Evolutionary conservation across 37 sponge, comb jelly and placozoan species (phyloP), one percentile per base, ranked within the genome.

Genomic region (Diacarnus erythraeanus): DNA sequence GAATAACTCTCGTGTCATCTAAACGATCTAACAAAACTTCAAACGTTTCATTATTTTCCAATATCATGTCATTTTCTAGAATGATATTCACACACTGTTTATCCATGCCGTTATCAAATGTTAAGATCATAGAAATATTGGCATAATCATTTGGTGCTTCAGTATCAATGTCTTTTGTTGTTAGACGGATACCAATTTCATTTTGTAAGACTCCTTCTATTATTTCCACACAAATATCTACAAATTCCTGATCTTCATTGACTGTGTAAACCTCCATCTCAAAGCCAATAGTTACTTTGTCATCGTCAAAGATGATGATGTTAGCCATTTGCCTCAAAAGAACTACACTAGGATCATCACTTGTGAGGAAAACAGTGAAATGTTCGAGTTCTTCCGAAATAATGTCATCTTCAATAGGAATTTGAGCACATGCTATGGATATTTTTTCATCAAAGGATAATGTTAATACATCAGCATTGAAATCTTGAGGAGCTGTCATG

Each of bases 241-340:
- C 51, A 12, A 47, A 47, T 47, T 47, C 51, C 12, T 47, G 51
- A 12, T 47, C 29, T 27, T 74, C 75, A 1, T 18, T 8, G 37
- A 27, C 75, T 18, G 58, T 29, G 75, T 57, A 51, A 2, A 33
- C 33, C 29, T 51, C 58, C 18, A 51, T 44, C 33, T 57, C 57
- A 47, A 74, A 74, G 4, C 75, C 75, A 74, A 74, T 74, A 25
- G 75, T 74, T 31, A 74, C 58, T 23, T 47, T 47, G 51, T 47
- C 51, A 12, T 47, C 12, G 12, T 47, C 51, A 6, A 47, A 15
- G 51, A 47, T 47, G 51, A 12, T 47, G 51, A 47, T 12, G 6
- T 12, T 47, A 15, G 51, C 51, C 12, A 15, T 12, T 47, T 6
- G 51, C 6, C 10, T 47, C 51, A 6, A 6, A 47, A 47, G 12